Percentiles rank a stretch among this genome's conserved stretches.
phyloP scores from a whole-genome alignment of 2,888 invertebrate genomes.

The Autographa pulchrina region DNA sequence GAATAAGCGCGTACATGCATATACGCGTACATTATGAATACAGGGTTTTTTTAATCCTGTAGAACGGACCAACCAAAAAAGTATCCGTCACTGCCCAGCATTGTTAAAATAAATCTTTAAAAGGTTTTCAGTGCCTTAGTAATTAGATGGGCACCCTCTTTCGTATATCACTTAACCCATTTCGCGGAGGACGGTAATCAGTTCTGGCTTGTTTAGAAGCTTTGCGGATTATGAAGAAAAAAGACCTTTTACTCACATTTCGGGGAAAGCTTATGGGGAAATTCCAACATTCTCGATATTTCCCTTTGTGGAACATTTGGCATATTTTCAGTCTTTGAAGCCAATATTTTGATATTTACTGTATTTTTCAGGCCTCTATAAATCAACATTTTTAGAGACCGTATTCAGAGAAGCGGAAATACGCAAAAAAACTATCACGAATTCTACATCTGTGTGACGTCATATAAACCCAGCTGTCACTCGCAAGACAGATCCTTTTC shows the following conservation, averaged over 20 bases:
- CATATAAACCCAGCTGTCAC: neutral
- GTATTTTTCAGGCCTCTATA: neutral
- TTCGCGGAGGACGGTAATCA: constrained; percentile 48
- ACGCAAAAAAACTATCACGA: neutral
- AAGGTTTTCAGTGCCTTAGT: constrained; percentile 35
- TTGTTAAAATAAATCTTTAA: constrained; percentile 50
- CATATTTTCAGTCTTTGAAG: neutral
- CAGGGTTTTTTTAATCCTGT: constrained; percentile 38
- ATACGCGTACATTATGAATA: too few species aligned
- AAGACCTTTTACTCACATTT: constrained; percentile 26
- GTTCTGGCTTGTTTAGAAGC: constrained; percentile 21
- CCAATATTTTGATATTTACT: neutral
- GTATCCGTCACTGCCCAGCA: constrained; percentile 30
- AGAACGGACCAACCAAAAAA: constrained; percentile 12
- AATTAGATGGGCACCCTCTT: constrained; percentile 51
- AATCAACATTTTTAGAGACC: neutral
- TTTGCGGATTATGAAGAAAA: constrained; percentile 38
- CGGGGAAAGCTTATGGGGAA: constrained; percentile 10
- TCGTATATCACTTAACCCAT: constrained; percentile 52
- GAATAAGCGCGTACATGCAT: too few species aligned
- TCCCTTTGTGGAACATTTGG: constrained; percentile 18
- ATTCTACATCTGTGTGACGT: neutral
- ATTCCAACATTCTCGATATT: constrained; percentile 7
- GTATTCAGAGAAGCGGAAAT: neutral
- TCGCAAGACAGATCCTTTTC: neutral